Evolutionary conservation across 2,113 vertebrate species (phyloP), one percentile per base, ranked within the genome.

Genomic region (Sinocyclocheilus maitianheensis): DNA sequence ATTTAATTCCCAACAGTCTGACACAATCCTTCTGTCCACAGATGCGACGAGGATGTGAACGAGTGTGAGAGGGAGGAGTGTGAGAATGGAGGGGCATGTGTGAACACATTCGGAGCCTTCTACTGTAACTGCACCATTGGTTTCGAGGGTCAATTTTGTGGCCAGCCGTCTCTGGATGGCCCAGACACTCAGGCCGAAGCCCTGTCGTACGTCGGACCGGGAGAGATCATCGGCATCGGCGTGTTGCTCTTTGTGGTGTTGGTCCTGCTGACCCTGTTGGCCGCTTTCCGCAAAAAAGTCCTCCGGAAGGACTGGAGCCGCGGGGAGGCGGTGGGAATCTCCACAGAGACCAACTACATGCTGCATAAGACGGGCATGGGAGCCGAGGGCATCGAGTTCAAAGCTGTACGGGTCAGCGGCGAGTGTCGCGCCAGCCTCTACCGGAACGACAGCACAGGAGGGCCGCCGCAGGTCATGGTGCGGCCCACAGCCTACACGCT

Each of bases 181-280:
- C 95, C 93, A 4, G 96, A 95, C 85, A 95, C 95, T 86, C 95
- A 97, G 93, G 97, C 96, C 0, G 97, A 94, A 96, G 74, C 95
- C 88, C 91, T 94, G 80, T 95, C 98, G 0, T 99, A 98, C 0
- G 92, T 99, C 0, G 98, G 98, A 65, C 97, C 97, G 20, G 98
- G 97, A 89, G 98, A 99, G 89, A 94, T 99, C 30, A 97, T 99
- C 55, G 98, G 98, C 80, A 97, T 99, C 26, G 96, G 96, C 0
- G 97, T 96, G 46, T 96, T 99, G 3, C 94, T 96, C 37, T 96
- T 97, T 67, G 94, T 98, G 91, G 96, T 98, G 90, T 91, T 98
- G 53, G 51, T 96, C 72, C 93, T 99, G 71, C 93, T 98, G 0
- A 4, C 96, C 76, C 94, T 99, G 58, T 97, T 98, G 75, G 89